phyloP scores from a whole-genome alignment of 2,113 vertebrate genomes.

The Ursus arctos region DNA sequence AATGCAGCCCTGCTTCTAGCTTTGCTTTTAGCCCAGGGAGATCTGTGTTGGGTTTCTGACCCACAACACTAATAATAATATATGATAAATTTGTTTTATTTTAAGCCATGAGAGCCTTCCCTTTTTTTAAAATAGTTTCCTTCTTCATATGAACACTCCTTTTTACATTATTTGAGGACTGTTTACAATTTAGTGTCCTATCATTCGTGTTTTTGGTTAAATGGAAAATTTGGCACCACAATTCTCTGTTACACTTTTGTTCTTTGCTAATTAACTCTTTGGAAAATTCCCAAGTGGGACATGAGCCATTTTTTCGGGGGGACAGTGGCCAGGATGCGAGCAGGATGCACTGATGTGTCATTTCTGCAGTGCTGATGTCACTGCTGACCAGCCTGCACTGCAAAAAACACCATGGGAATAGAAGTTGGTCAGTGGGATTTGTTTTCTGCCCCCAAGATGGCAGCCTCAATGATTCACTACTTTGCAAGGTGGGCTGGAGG shows the following conservation, averaged over 20 bases:
- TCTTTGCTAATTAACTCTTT: slow-evolving; percentile 31
- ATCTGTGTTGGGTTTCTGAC: background rate
- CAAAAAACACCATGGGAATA: background rate
- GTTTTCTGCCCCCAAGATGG: background rate
- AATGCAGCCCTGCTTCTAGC: background rate
- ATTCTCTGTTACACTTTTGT: background rate
- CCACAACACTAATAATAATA: background rate
- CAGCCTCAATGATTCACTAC: background rate
- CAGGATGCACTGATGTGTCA: background rate
- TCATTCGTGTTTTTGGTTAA: slow-evolving; percentile 38
- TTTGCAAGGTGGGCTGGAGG: background rate
- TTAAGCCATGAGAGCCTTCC: background rate
- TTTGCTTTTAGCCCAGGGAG: background rate
- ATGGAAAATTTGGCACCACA: background rate
- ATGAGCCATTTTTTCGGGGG: background rate
- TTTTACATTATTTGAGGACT: slow-evolving; percentile 16
- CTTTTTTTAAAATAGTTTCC: background rate
- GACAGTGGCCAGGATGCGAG: background rate
- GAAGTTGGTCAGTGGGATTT: background rate
- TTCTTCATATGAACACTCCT: background rate
- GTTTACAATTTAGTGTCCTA: slow-evolving; percentile 1
- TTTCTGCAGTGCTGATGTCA: slow-evolving; percentile 37
- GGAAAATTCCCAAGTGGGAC: slow-evolving; percentile 30
- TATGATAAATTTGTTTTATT: background rate
- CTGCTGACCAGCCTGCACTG: background rate